Evolutionary conservation across 1,140 invertebrate species (phyloP).

Genomic region (Dendroctonus ponderosae): DNA sequence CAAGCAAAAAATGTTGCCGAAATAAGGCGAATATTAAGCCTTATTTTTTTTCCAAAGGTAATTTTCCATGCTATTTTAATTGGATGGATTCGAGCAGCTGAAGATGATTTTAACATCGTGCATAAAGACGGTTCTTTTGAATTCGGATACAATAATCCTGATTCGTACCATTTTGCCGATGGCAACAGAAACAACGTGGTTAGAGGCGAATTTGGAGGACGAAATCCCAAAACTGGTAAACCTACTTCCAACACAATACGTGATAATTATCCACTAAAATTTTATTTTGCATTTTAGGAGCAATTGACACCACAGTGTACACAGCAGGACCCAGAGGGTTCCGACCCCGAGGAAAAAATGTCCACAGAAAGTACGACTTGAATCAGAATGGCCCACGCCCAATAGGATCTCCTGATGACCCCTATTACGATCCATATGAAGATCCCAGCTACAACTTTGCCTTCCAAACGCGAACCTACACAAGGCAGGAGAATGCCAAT

Average conservation of each 20-base stretch:
- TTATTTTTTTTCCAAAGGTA: no score
- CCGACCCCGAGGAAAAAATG: slow-evolving; percentile 65
- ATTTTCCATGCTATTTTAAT: no score
- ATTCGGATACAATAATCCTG: slow-evolving; percentile 66
- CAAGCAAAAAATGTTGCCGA: no score
- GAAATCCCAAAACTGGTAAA: slow-evolving; percentile 60
- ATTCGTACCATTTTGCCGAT: slow-evolving; percentile 63
- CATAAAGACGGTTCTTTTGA: slow-evolving; percentile 64
- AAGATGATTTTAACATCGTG: slow-evolving; percentile 46
- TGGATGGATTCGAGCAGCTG: slow-evolving; percentile 20
- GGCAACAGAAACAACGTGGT: slow-evolving; percentile 62
- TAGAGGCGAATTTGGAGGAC: slow-evolving; percentile 62
- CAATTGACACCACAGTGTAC: slow-evolving; percentile 65
- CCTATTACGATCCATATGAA: slow-evolving; percentile 68
- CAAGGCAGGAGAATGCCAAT: slow-evolving; percentile 58
- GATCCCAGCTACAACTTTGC: slow-evolving; percentile 69
- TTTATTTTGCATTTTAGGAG: slow-evolving; percentile 42
- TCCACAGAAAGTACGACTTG: slow-evolving; percentile 66
- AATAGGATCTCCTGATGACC: slow-evolving; percentile 61
- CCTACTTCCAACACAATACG: neutral
- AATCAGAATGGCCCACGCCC: slow-evolving; percentile 62
- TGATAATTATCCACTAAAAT: neutral
- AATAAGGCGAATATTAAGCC: no score
- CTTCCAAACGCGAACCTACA: slow-evolving; percentile 63
- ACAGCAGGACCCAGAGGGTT: slow-evolving; percentile 72